Conservation (phyloP, 2,888 invertebrate species). For the Anarsia innoxiella region DNA sequence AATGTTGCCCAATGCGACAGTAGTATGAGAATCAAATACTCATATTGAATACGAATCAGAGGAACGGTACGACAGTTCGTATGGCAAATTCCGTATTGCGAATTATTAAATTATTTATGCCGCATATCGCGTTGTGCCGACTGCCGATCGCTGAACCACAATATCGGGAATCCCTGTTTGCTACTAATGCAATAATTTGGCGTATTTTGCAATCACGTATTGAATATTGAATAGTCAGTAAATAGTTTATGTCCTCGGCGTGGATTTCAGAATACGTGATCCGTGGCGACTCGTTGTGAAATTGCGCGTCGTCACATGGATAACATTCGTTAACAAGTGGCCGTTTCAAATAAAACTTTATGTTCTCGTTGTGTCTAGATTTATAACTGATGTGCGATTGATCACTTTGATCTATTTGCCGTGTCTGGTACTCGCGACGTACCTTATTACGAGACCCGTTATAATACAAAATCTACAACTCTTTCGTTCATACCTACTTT, state of each 20-base stretch:
- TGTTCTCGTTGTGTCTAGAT: conserved; percentile 57
- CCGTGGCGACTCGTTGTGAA: conserved; percentile 60
- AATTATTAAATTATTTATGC: conserved; percentile 76
- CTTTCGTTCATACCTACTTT: too few species aligned
- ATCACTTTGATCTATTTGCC: conserved; percentile 21
- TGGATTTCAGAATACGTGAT: conserved; percentile 71
- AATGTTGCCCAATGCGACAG: conserved; percentile 69
- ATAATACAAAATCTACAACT: too few species aligned
- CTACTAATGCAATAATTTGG: conserved; percentile 76
- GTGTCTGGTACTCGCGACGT: not conserved
- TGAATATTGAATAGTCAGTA: conserved; percentile 73
- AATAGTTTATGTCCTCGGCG: conserved; percentile 72
- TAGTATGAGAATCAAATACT: conserved; percentile 74
- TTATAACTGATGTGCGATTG: conserved; percentile 46
- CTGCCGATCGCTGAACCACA: conserved; percentile 70
- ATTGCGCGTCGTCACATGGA: conserved; percentile 59
- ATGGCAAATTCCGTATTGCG: conserved; percentile 75
- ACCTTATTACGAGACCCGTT: too few species aligned
- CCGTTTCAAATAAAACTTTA: conserved; percentile 57
- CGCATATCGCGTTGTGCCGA: conserved; percentile 65
- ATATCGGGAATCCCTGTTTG: conserved; percentile 74
- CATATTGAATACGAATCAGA: conserved; percentile 72
- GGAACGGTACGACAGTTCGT: conserved; percentile 70
- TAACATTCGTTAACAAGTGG: conserved; percentile 65
- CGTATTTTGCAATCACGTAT: conserved; percentile 74